Percentiles rank a stretch among this genome's conserved stretches.
Conservation (phyloP, 2,113 vertebrate genomes). For the Apaloderma vittatum region DNA sequence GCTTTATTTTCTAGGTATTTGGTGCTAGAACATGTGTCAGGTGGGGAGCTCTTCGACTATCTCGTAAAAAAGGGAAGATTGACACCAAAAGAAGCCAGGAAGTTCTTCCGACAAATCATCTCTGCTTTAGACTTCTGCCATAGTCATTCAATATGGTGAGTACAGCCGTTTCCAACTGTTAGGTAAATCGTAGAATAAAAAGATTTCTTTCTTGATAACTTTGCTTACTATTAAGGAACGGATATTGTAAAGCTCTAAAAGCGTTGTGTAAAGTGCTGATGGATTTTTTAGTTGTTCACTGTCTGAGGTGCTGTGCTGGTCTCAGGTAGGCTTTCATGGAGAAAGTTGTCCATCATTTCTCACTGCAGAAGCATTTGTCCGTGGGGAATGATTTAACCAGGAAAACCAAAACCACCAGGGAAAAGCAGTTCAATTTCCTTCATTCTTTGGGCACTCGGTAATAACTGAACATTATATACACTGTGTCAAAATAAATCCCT, state of each 20-base stretch:
- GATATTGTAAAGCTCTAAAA: not conserved
- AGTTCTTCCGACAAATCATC: constrained; percentile 99
- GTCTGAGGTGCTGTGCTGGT: not conserved
- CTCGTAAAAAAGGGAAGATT: constrained; percentile 98
- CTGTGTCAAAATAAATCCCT: not conserved
- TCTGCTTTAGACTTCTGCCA: constrained; percentile 99
- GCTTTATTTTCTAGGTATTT: constrained; percentile 86
- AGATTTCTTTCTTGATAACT: not conserved
- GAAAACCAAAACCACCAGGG: constrained; percentile 5
- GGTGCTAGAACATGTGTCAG: constrained; percentile 98
- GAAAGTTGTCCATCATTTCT: not conserved
- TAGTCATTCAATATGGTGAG: constrained; percentile 99
- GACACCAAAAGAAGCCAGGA: constrained; percentile 97
- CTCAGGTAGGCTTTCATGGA: not conserved
- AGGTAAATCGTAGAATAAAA: not conserved
- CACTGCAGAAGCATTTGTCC: not conserved
- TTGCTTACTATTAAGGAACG: not conserved
- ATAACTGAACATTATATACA: not conserved
- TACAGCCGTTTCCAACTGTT: not conserved
- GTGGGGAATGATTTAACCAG: not conserved
- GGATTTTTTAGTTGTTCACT: not conserved
- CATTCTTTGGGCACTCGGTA: not conserved
- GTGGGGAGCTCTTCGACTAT: constrained; percentile 98
- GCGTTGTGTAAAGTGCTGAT: not conserved
- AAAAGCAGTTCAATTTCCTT: constrained; percentile 14